Conservation (phyloP, 1,140 invertebrate genomes). For the Brachystomella parvula region DNA sequence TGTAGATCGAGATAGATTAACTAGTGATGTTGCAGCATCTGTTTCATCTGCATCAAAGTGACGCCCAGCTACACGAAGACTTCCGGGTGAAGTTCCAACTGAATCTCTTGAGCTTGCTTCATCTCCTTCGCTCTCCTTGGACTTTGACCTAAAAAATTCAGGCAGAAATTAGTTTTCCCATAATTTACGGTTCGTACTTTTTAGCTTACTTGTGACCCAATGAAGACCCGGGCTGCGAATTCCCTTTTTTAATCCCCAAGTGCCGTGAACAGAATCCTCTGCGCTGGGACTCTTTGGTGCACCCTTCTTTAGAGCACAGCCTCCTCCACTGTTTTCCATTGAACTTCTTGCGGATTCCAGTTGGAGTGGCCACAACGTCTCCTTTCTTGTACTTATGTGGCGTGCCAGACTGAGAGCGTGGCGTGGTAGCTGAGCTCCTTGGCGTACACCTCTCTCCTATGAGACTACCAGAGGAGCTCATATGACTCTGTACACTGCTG, state of each 20-base stretch:
- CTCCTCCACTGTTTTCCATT: constrained; percentile 99
- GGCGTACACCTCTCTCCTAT: constrained; percentile 44
- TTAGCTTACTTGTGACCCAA: constrained; percentile 6
- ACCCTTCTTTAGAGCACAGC: constrained; percentile 87
- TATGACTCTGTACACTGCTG: constrained; percentile 79
- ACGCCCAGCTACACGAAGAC: constrained; percentile 60
- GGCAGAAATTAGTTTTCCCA: constrained; percentile 5
- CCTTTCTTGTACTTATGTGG: constrained; percentile 98
- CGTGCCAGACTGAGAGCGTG: constrained; percentile 78
- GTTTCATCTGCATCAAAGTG: constrained; percentile 83
- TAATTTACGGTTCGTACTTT: not conserved
- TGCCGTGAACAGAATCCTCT: constrained; percentile 93
- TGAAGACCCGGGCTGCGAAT: constrained; percentile 42
- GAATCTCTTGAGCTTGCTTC: constrained; percentile 76
- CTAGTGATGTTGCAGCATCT: constrained; percentile 92
- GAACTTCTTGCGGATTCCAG: constrained; percentile 95
- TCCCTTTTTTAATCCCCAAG: constrained; percentile 68
- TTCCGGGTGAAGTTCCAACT: constrained; percentile 54
- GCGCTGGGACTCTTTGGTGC: constrained; percentile 95
- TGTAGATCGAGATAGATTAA: constrained; percentile 80
- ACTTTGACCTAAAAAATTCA: constrained; percentile 28
- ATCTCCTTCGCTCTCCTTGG: constrained; percentile 62
- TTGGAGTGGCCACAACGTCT: constrained; percentile 91
- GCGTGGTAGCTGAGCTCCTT: constrained; percentile 34
- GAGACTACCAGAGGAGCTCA: constrained; percentile 75